Evolutionary conservation across 2,797 vertebrate species (phyloP).

Genomic region (Phoeniculus purpureus): DNA sequence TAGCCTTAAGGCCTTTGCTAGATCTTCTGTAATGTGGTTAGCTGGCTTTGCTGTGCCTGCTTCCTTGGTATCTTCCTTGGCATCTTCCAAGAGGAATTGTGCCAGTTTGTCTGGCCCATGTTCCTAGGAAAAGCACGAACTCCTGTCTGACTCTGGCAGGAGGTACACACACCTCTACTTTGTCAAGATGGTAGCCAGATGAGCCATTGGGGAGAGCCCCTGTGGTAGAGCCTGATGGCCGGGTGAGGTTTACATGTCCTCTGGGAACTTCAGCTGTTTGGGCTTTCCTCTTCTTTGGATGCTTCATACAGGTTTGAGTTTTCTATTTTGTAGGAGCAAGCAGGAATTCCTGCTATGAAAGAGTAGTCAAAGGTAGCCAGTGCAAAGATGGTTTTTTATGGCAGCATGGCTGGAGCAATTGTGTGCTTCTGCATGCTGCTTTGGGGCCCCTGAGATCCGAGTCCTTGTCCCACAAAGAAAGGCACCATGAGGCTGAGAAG

Average conservation of each 20-base stretch:
- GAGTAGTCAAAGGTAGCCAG: neutral
- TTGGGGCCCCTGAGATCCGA: neutral
- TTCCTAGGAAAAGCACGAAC: neutral
- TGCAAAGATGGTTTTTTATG: neutral
- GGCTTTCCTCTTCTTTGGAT: neutral
- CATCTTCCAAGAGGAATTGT: neutral
- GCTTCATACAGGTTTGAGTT: neutral
- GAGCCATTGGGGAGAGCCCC: neutral
- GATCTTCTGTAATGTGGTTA: rapidly evolving
- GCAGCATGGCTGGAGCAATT: neutral
- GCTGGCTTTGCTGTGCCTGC: neutral
- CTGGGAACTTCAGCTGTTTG: too few relatives aligned
- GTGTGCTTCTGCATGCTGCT: neutral
- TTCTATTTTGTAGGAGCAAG: neutral
- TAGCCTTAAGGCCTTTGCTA: neutral
- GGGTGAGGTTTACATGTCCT: neutral
- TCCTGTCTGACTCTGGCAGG: neutral
- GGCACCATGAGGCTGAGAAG: neutral
- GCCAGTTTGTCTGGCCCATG: rapidly evolving
- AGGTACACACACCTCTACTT: neutral
- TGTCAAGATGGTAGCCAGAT: neutral
- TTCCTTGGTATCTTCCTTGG: neutral
- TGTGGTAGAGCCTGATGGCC: neutral
- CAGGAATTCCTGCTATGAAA: neutral
- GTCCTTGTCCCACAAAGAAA: neutral